Evolutionary conservation across 1,140 invertebrate species (phyloP).

Genomic region (Drosophila cardini): DNA sequence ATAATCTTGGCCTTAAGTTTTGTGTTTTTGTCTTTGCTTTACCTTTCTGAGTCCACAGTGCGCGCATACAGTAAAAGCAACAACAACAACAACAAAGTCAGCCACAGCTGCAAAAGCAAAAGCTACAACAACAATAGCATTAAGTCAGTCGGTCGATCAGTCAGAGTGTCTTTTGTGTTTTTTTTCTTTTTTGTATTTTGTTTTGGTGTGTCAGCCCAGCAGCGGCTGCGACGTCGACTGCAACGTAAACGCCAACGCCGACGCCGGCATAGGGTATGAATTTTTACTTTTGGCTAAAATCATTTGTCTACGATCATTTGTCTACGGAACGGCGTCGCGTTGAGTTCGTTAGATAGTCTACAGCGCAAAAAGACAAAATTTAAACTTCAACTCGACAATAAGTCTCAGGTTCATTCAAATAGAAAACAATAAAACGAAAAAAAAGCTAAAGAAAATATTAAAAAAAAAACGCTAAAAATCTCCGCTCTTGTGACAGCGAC

Average conservation of each 20-base stretch:
- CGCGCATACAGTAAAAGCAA: constrained; percentile 17
- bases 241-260: constrained; percentile 40
- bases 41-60: constrained; percentile 56
- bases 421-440: constrained; percentile 1
- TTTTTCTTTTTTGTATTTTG: constrained; percentile 21
- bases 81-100: constrained; percentile 13
- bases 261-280: constrained; percentile 71
- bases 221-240: constrained; percentile 20
- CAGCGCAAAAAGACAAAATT: constrained; percentile 45
- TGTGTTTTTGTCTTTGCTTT: constrained; percentile 64
- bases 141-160: constrained; percentile 73
- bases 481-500: constrained; percentile 19
- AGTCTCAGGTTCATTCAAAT: constrained; percentile 15
- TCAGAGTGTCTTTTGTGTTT: constrained; percentile 33
- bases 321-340: constrained; percentile 80
- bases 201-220: constrained; percentile 44
- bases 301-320: constrained; percentile 83
- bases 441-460: constrained; percentile 6
- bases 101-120: constrained; percentile 20
- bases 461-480: no score
- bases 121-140: constrained; percentile 25
- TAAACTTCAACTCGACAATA: neutral
- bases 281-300: constrained; percentile 76
- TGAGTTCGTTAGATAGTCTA: constrained; percentile 73
- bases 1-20: constrained; percentile 79